phyloP scores from a whole-genome alignment of 2,113 vertebrate genomes.

The Crotalus viridis region DNA sequence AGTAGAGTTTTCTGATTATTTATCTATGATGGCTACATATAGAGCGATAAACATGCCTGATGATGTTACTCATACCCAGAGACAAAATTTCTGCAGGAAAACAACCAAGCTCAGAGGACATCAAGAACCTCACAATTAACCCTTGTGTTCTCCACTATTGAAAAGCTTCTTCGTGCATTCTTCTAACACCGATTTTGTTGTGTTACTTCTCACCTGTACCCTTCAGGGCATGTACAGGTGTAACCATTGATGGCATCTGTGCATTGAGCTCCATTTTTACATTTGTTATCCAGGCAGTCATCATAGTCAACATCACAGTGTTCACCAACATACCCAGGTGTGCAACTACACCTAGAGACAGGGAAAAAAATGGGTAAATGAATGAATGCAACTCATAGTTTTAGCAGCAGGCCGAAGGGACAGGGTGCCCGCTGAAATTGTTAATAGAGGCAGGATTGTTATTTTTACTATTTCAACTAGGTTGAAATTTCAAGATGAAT shows the following conservation, averaged over 20 bases:
- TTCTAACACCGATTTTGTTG: background rate
- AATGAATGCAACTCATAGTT: background rate
- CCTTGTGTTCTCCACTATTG: background rate
- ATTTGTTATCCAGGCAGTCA: slow-evolving; percentile 94
- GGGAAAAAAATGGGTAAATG: slow-evolving; percentile 3
- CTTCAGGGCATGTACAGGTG: slow-evolving; percentile 90
- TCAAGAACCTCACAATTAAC: background rate
- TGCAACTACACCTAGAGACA: slow-evolving; percentile 88
- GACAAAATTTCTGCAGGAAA: background rate
- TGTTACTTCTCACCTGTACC: slow-evolving; percentile 81
- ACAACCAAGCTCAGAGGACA: background rate
- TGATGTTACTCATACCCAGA: background rate
- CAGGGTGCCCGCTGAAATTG: background rate
- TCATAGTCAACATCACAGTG: slow-evolving; percentile 91
- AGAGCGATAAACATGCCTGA: background rate
- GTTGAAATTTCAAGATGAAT: background rate
- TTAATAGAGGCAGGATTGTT: background rate
- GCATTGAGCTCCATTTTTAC: slow-evolving; percentile 90
- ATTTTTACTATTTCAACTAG: background rate
- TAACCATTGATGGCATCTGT: slow-evolving; percentile 94
- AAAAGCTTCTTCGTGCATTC: background rate
- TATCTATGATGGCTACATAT: background rate
- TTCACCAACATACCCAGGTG: slow-evolving; percentile 89
- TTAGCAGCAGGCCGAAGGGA: background rate
- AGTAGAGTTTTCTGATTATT: background rate